Evolutionary conservation across 30 jellyfish, hydroid and myxozoan species (phyloP), one percentile per base, ranked within the genome.

Genomic region (Nemopilema nomurai): DNA sequence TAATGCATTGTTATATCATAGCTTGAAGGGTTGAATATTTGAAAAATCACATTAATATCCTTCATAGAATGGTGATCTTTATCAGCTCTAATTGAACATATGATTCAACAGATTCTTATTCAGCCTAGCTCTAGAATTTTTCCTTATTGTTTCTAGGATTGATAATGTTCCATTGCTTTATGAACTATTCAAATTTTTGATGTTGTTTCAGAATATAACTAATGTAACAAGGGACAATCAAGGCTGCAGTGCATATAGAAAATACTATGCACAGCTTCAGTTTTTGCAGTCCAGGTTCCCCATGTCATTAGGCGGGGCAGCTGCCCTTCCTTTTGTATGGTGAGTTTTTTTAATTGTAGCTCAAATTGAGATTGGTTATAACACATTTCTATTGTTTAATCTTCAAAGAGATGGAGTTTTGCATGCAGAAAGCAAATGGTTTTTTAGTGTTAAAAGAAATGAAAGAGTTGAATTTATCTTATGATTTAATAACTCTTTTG

Each of bases 261-360:
- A 81, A 78, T 92, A 92, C 72, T 92, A 33, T 74, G 88, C 97
- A 24, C 98, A 92, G 72, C 91, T 92, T 19, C 96, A 88, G 57
- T 92, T 81, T 62, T 81, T 92, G 81, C 97, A 87, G 74, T 87
- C 98, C 18, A 77, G 98, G 49, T 92, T 92, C 74, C 98, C 98
- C 21, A 92, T 92, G 98, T 62, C 92, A 31, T 84, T 81, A 31
- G 98, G 98, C 7, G 98, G 97, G 0, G 90, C 92, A 1, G 98
- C 98, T 28, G 92, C 97, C 20, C 71, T 88, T 57, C 88, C 96
- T 4, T 87, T 92, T 75, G 67, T 79, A 24, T 92, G 98, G 98
- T 92, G 82, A 28, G 62, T 18, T 18, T 18, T 16, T 32, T 78
- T 72, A 0, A 23, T 25, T 27, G 27, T 52, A 33, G 17, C 22